These are phyloP conservation scores for Amphipoea lucens DNA, from an alignment of 2,888 invertebrate species.

Conservation along the genomic window DNA sequence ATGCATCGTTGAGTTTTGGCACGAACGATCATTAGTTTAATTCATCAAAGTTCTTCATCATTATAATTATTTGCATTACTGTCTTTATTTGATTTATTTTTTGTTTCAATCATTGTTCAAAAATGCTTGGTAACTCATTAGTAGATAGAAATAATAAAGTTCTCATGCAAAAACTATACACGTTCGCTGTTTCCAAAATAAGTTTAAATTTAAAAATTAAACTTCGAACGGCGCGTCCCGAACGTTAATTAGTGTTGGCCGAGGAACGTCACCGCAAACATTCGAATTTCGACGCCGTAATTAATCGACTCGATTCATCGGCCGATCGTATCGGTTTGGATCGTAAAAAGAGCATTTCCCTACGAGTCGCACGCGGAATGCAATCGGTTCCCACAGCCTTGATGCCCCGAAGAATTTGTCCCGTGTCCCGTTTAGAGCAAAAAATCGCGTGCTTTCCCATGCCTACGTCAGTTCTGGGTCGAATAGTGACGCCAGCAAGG, in stretches of 20 bases:
- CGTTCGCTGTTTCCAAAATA: conserved; percentile 60
- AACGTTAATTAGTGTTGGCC: conserved; percentile 80
- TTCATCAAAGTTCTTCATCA: conserved; percentile 44
- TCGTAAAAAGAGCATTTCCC: conserved; percentile 86
- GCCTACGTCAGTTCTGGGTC: conserved; percentile 79
- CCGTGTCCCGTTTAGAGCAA: conserved; percentile 81
- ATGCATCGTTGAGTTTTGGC: conserved; percentile 42
- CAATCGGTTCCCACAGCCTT: conserved; percentile 89
- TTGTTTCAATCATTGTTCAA: conserved; percentile 41
- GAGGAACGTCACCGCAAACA: conserved; percentile 77
- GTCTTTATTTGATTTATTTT: conserved; percentile 53
- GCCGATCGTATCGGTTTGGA: conserved; percentile 84
- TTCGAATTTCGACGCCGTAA: conserved; percentile 79
- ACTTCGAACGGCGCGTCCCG: conserved; percentile 61
- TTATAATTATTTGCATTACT: conserved; percentile 44
- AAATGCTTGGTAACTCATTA: conserved; percentile 52
- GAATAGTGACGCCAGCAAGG: conserved; percentile 76
- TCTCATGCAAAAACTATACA: conserved; percentile 50
- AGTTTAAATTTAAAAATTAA: conserved; percentile 68
- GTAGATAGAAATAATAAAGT: conserved; percentile 30
- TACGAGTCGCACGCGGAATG: conserved; percentile 81
- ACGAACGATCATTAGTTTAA: conserved; percentile 44
- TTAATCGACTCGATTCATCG: conserved; percentile 86
- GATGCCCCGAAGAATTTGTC: conserved; percentile 82
- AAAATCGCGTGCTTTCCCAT: conserved; percentile 88